Percentiles rank a stretch among this genome's conserved stretches.
These are phyloP conservation scores for Suillia variegata DNA, from an alignment of 2,888 invertebrate species.

Conservation along the genomic window DNA sequence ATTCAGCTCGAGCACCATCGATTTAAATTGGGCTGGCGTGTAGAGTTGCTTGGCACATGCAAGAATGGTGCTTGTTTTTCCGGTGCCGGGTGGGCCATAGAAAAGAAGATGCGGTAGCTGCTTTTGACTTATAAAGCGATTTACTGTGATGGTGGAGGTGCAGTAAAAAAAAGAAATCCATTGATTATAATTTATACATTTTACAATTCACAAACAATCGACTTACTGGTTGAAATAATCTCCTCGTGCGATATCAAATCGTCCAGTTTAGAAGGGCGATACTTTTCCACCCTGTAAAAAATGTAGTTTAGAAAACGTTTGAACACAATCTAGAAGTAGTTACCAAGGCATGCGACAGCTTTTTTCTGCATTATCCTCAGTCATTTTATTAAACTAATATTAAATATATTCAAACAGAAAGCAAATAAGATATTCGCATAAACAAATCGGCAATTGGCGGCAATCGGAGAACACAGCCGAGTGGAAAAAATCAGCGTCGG, in stretches of 20 bases:
- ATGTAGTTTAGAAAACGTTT: too few relatives aligned
- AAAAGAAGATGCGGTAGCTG: constrained; percentile 94
- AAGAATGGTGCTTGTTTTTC: constrained; percentile 96
- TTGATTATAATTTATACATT: background rate
- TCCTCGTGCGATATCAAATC: constrained; percentile 97
- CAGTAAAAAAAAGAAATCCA: constrained; percentile 17
- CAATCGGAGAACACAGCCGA: too few relatives aligned
- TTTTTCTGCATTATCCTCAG: constrained; percentile 32
- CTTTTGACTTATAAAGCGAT: constrained; percentile 86
- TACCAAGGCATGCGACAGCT: constrained; percentile 48
- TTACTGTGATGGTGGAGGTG: too few relatives aligned
- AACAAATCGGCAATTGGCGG: too few relatives aligned
- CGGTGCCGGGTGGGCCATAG: constrained; percentile 98
- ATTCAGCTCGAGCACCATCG: constrained; percentile 94
- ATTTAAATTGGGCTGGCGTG: constrained; percentile 84
- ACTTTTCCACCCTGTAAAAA: constrained; percentile 92
- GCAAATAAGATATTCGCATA: too few relatives aligned
- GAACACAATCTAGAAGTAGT: too few relatives aligned
- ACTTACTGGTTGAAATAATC: constrained; percentile 92
- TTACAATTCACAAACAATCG: constrained; percentile 11
- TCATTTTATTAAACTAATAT: too few relatives aligned
- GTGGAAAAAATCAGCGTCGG: too few relatives aligned
- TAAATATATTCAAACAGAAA: too few relatives aligned
- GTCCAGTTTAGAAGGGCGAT: constrained; percentile 87
- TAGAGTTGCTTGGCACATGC: constrained; percentile 95